Evolutionary conservation across 2,797 vertebrate species (phyloP).

Genomic region (Notoglanidium macrostoma): DNA sequence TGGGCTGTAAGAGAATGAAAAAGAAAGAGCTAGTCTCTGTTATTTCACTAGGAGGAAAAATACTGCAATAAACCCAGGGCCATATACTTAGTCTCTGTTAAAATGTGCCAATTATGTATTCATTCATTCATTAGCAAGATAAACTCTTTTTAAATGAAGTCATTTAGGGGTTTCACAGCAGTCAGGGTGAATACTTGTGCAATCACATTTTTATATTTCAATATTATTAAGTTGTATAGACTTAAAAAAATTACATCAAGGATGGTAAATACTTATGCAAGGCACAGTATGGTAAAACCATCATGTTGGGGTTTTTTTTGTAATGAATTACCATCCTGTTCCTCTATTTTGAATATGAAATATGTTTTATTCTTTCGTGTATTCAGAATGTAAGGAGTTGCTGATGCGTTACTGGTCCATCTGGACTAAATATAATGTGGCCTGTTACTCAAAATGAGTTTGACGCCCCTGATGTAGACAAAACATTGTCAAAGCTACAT

Average conservation of each 20-base stretch:
- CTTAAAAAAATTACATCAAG: background rate
- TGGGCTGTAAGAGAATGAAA: background rate
- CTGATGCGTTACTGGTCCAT: background rate
- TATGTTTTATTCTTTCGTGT: background rate
- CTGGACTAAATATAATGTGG: background rate
- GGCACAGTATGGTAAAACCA: slow-evolving; percentile 15
- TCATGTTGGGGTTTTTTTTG: background rate
- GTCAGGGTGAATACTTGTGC: background rate
- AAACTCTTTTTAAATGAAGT: background rate
- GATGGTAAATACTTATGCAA: background rate
- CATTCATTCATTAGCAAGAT: background rate
- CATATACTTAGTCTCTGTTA: background rate
- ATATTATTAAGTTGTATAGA: background rate
- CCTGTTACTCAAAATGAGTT: background rate
- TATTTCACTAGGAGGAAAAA: background rate
- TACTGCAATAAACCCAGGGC: background rate
- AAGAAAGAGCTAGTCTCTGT: background rate
- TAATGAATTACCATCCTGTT: background rate
- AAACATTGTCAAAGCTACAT: slow-evolving; percentile 63
- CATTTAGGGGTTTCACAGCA: background rate
- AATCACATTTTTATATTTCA: background rate
- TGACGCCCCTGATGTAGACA: slow-evolving; percentile 35
- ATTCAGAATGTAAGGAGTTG: background rate
- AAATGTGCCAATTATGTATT: background rate
- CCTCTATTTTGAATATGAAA: background rate